Percentiles rank a stretch among this genome's conserved stretches.
Evolutionary conservation across 2,797 vertebrate genomes (phyloP).

Genomic region (Dipus sagitta): DNA sequence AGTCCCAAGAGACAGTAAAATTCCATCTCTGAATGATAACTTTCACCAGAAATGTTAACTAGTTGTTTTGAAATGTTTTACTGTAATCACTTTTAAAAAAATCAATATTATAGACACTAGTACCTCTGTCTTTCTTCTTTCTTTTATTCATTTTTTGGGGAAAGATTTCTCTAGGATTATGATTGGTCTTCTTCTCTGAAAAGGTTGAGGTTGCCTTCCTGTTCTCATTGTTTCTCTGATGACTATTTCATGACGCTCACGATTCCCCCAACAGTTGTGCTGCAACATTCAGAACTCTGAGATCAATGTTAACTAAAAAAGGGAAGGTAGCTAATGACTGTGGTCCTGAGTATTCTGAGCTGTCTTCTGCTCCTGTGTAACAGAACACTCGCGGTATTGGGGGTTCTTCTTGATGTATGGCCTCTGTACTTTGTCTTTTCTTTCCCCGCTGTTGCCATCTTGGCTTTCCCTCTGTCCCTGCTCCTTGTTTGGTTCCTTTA

Average conservation of each 20-base stretch:
- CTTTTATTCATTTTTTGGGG: background rate
- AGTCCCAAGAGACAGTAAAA: background rate
- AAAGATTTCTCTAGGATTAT: background rate
- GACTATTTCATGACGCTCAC: background rate
- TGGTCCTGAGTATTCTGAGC: background rate
- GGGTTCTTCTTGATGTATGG: background rate
- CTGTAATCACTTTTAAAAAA: background rate
- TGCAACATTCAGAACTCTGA: no score
- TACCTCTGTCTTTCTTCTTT: no score
- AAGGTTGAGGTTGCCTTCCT: background rate
- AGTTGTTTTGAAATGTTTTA: background rate
- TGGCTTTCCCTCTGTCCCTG: background rate
- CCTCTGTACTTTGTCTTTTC: background rate
- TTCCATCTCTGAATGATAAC: background rate
- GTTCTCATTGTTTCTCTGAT: background rate
- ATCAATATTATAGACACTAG: no score
- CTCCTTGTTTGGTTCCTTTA: fast-evolving
- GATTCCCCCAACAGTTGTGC: background rate
- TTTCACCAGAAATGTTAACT: background rate
- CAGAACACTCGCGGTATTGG: no score
- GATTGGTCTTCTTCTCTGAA: background rate
- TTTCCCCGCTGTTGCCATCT: background rate
- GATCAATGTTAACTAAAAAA: no score
- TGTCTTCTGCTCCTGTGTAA: background rate
- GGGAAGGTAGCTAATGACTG: background rate